Base-by-base conservation (phyloP, 2,113 vertebrate genomes). In the Sinocyclocheilus maitianheensis region DNA sequence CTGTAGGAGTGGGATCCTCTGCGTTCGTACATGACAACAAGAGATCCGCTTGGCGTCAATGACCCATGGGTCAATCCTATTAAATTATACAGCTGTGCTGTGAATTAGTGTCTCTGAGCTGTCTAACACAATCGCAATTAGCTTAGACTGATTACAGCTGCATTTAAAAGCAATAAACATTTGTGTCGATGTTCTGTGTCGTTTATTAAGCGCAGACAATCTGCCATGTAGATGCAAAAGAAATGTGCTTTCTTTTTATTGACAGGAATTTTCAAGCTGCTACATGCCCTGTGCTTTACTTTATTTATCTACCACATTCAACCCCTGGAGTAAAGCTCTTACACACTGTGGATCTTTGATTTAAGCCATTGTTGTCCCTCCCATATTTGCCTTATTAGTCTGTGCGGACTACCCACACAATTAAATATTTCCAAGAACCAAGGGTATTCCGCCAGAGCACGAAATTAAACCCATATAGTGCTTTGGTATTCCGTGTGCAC, bases 281-380 rank as follows among this genome's bases (percentile, higher is more conserved):
- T 78, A 43, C 55, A 26, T 84, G 48, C 4, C 18, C 69, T 40
- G 7, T 58, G 48, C 22, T 84, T 60, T 58, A n/a, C 34, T 88
- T 91, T 92, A 89, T 93, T 90, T 91, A 89, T 89, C 84, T 89
- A 88, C 84, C 92, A 87, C 84, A 58, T 77, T 67, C 46, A 55
- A 76, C 74, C 60, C 34, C 85, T 71, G 60, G 67, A 75, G 77
- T 80, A 86, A 80, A 69, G 67, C 80, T 83, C 58, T 81, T 58
- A 14, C 58, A 48, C 62, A 63, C 51, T 40, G 46, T n/a, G 43
- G 46, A 37, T 76, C 51, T 86, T 74, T 84, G 67, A 86, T 82
- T 84, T 58, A 67, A 75, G 55, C 81, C 55, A 7, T 26, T 30
- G 43, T 82, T 55, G 43, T 82, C 77, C 79, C 63, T 43, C n/a